These are phyloP conservation scores for Micrasema minimum DNA, from an alignment of 1,140 invertebrate species.

Conservation along the genomic window DNA sequence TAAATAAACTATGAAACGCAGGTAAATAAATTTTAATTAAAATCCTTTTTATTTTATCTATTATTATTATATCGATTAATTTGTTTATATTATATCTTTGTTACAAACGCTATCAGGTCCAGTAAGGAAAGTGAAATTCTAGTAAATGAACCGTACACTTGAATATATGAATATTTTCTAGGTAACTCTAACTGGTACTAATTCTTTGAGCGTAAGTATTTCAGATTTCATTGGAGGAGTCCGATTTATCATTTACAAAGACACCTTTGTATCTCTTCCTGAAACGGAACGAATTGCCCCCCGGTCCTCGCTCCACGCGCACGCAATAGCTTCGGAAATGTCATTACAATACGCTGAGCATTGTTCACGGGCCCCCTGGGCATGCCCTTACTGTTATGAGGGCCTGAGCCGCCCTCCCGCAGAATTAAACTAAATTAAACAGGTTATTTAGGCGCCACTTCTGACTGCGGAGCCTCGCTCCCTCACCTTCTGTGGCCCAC, in stretches of 20 bases:
- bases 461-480: background rate
- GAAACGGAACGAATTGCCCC: constrained; percentile 16
- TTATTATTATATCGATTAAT: too few relatives aligned
- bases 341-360: constrained; percentile 36
- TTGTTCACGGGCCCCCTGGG: constrained; percentile 12
- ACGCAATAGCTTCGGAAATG: constrained; percentile 28
- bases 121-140: too few relatives aligned
- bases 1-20: too few relatives aligned
- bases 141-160: too few relatives aligned
- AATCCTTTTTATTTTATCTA: too few relatives aligned
- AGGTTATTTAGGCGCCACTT: constrained; percentile 38
- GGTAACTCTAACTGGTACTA: too few relatives aligned
- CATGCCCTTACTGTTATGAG: background rate
- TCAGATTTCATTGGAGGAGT: too few relatives aligned
- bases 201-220: too few relatives aligned
- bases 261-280: constrained; percentile 20
- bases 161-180: too few relatives aligned
- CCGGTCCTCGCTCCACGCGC: background rate
- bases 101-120: too few relatives aligned
- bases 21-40: too few relatives aligned
- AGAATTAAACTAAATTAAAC: constrained; percentile 45
- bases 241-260: constrained; percentile 11
- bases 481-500: background rate
- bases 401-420: constrained; percentile 3
- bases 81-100: too few relatives aligned